Evolutionary conservation across 2,113 vertebrate species (phyloP).

Genomic region (Sakesphorus luctuosus): DNA sequence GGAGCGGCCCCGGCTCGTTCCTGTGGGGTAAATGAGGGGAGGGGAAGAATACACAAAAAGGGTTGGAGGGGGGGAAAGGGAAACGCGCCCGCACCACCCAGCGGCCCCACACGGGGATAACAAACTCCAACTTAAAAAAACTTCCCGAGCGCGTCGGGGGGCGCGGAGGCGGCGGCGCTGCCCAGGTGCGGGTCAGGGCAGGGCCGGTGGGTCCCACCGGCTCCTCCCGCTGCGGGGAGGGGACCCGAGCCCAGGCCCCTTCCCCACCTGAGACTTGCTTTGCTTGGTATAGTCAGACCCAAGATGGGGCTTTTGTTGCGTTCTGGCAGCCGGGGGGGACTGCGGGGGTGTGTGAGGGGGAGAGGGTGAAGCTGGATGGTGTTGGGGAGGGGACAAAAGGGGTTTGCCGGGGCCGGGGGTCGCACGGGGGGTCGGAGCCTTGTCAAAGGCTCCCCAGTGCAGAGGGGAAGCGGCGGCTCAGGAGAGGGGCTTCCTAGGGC

Average conservation of each 20-base stretch:
- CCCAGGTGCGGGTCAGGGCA: neutral
- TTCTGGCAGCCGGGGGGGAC: neutral
- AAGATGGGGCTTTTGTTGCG: neutral
- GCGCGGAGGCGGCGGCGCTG: neutral
- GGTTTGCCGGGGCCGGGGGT: neutral
- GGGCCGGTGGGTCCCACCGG: neutral
- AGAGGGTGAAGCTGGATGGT: neutral
- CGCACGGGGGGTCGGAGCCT: neutral
- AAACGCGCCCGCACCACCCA: conserved; percentile 88
- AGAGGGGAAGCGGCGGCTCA: neutral
- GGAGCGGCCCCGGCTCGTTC: conserved; percentile 58
- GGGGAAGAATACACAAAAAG: neutral
- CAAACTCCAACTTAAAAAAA: conserved; percentile 75
- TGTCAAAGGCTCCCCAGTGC: neutral
- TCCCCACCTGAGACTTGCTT: neutral
- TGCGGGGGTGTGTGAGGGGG: neutral
- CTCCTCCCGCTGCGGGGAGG: neutral
- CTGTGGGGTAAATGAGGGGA: conserved; percentile 43
- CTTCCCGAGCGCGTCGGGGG: conserved; percentile 53
- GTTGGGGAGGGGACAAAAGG: neutral
- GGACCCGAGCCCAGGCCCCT: neutral
- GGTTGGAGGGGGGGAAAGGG: neutral
- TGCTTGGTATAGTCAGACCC: neutral
- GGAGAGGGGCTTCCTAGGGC: neutral
- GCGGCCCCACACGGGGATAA: conserved; percentile 89